Base-by-base conservation (phyloP, 2,888 invertebrate genomes). In the Plebejus melissa region DNA sequence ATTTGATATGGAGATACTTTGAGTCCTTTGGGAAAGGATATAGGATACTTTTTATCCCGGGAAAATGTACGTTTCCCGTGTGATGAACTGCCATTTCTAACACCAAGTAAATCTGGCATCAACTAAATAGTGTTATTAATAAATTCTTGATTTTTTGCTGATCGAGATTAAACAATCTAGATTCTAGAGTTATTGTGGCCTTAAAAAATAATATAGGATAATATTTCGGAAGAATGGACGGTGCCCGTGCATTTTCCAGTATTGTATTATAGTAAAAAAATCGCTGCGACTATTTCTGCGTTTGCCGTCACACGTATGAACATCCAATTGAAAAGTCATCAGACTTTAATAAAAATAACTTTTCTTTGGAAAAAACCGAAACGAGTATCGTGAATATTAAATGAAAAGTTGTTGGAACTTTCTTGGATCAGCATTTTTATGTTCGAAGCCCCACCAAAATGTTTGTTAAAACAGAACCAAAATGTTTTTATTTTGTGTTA, bases 361-460 rank as follows among this genome's bases (percentile, higher is more conserved):
- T 70, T 70, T 70, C 70, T 41, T 41, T 41, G 70, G 70, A 70
- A 70, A 70, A 38, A 38, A 38, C 36, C 70, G 22, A 41, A 70
- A 38, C 16, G 69, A 38, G 2, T n/a, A 38, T 22, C 6, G n/a
- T 69, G 70, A 70, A 70, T 41, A 41, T 7, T 41, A 41, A 70
- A 70, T 38, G 69, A 38, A 36, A 69, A 38, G n/a, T 41, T 3
- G 3, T 41, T n/a, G 22, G 16, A 41, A 70, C 70, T 41, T 41
- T 69, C 69, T 69, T 22, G 38, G 4, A 69, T 38, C 7, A 28
- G 11, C 22, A 28, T 60, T 28, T 60, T 60, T 28, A 65, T 32
- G 32, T 13, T 32, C 13, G 32, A 36, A 65, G 13, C 13, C 13
- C 32, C 5, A 65, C 32, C 13, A 16, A 65, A 36, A 65, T 65